These are phyloP conservation scores for Oceanites oceanicus DNA, from an alignment of 2,113 vertebrate species.

Conservation along the genomic window DNA sequence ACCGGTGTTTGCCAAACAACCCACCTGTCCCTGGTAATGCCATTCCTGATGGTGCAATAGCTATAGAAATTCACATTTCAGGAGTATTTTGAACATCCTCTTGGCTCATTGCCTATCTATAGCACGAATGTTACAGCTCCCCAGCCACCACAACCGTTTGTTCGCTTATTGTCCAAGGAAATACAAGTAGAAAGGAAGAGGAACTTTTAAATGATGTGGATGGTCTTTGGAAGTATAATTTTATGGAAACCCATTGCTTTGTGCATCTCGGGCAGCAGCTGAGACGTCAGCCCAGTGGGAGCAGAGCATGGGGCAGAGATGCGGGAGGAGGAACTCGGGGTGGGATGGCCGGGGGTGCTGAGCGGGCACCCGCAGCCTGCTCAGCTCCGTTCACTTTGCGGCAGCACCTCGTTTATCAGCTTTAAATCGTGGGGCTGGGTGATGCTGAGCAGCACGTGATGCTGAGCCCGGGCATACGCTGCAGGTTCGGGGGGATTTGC, in stretches of 20 bases:
- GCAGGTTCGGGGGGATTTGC: background rate
- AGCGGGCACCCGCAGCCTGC: background rate
- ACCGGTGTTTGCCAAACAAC: background rate
- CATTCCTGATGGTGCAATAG: rapidly evolving
- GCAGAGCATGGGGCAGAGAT: background rate
- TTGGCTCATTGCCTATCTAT: background rate
- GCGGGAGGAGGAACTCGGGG: background rate
- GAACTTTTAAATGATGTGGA: background rate
- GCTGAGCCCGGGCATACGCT: background rate
- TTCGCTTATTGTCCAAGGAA: background rate
- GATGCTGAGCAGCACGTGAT: too few relatives aligned
- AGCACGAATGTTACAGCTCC: background rate
- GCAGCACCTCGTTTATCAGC: background rate
- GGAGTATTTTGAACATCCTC: background rate
- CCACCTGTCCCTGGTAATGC: background rate
- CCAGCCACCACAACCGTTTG: background rate
- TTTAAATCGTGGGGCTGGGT: background rate
- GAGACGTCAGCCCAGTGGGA: background rate
- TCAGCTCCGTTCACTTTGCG: rapidly evolving
- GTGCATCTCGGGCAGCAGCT: background rate
- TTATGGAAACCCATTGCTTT: background rate
- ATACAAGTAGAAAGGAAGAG: background rate
- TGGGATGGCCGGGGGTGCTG: background rate
- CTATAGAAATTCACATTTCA: background rate
- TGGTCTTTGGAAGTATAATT: background rate